Evolutionary conservation across 2,888 invertebrate species (phyloP).

Genomic region (Brachyptera putata): DNA sequence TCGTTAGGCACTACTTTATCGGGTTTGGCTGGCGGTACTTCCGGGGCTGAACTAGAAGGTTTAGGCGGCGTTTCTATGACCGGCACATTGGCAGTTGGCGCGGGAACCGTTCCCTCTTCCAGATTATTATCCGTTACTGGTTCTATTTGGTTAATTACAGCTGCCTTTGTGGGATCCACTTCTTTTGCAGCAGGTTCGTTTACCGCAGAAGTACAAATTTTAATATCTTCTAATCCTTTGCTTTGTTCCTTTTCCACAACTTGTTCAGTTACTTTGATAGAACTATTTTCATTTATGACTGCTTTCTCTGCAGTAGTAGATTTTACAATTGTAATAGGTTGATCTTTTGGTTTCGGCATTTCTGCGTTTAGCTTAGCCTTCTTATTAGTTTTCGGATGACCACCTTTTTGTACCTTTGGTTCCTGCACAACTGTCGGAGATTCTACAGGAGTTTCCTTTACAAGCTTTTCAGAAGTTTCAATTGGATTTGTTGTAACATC

Average conservation of each 20-base stretch:
- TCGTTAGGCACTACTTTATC: not conserved
- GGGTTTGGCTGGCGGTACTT: not conserved
- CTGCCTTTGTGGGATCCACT: not conserved
- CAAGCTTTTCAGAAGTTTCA: not conserved
- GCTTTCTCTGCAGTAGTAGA: not conserved
- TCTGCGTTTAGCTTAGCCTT: not conserved
- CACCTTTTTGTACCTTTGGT: too few species aligned
- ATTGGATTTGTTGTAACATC: not conserved
- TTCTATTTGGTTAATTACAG: too few species aligned
- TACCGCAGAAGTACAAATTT: too few species aligned
- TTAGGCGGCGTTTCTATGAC: not conserved
- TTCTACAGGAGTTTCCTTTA: not conserved
- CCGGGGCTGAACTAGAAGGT: not conserved
- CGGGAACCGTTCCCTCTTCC: not conserved
- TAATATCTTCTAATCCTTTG: not conserved
- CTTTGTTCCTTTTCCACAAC: not conserved
- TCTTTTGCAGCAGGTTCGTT: not conserved
- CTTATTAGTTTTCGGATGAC: not conserved
- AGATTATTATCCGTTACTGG: too few species aligned
- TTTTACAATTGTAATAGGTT: not conserved
- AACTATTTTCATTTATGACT: not conserved
- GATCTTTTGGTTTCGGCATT: not conserved
- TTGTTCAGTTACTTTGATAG: not conserved
- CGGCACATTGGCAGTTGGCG: not conserved
- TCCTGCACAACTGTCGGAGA: too few species aligned